Conservation (phyloP, 64 coral and sea anemone species). For the Pocillopora damicornis region DNA sequence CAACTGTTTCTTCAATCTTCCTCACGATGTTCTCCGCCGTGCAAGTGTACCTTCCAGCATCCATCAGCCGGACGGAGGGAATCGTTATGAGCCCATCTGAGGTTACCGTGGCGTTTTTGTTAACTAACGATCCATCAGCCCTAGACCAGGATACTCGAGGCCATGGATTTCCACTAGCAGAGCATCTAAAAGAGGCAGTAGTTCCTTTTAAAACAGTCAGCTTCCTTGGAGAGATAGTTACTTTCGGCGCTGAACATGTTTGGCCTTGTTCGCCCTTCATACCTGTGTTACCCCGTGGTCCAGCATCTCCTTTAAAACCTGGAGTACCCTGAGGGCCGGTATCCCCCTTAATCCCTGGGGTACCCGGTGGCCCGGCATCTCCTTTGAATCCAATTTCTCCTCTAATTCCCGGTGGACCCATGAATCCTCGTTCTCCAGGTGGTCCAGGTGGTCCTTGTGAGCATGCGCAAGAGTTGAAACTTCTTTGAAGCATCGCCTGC, state of each 20-base stretch:
- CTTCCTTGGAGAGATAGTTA: not conserved
- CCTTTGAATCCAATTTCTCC: not conserved
- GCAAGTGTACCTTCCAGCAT: not conserved
- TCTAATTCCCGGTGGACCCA: slow-evolving; percentile 5
- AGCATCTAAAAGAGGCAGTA: not conserved
- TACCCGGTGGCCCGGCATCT: not conserved
- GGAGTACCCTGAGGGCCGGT: not conserved
- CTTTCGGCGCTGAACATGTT: not conserved
- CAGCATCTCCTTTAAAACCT: not conserved
- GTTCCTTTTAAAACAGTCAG: not conserved
- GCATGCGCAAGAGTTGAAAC: not conserved
- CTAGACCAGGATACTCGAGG: not conserved
- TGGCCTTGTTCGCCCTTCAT: not conserved
- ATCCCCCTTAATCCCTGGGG: not conserved
- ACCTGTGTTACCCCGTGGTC: not conserved
- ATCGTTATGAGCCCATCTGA: not conserved
- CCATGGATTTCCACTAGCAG: not conserved
- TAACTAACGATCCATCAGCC: not conserved
- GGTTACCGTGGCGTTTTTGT: not conserved
- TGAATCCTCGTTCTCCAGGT: not conserved
- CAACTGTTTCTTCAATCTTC: not conserved
- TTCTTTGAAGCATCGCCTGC: too few species aligned
- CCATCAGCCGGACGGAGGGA: not conserved
- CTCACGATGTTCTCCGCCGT: not conserved
- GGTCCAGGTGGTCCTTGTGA: not conserved